Evolutionary conservation across 2,113 vertebrate species (phyloP), one percentile per base, ranked within the genome.

Genomic region (Brachyhypopomus occidentalis): DNA sequence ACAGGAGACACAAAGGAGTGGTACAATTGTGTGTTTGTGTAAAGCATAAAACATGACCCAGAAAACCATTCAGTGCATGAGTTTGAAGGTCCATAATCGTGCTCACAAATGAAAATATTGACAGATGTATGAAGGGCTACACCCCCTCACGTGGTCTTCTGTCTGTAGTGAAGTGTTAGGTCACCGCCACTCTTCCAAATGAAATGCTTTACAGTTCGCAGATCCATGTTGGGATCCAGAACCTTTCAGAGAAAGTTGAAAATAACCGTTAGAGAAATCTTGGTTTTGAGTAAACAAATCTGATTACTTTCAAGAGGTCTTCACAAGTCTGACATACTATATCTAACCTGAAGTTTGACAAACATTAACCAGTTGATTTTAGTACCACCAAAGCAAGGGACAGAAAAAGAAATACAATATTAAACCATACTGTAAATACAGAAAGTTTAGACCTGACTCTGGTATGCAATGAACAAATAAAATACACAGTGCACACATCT

Each of bases 181-280:
- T 99, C 97, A 0, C 97, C 97, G 0, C 97, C 97, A 0, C 97
- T 99, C 93, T 99, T 99, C 96, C 97, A 99, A 87, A 99, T 96
- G 95, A 99, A 99, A 89, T 94, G 92, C 90, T 94, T 94, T 78
- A 94, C 93, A 87, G 97, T 99, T 75, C 97, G 94, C 87, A 99
- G 95, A 94, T 99, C 97, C 97, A 99, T 98, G 86, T 98, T 99
- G 6, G 97, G 97, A 88, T 99, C 97, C 85, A 99, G 93, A 90
- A 98, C 96, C 97, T 99, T 63, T 22, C 38, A 0, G 17, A 45
- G 73, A 0, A 88, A 59, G 16, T 20, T 22, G 1, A 63, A 60
- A 22, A 70, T 0, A 52, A 36, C 34, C n/a, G n/a, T 55, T 30
- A 9, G 17, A 48, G 22, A 60, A 34, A 72, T 25, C 36, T 9